Evolutionary conservation across 2,113 vertebrate genomes (phyloP).

Genomic region (Helogale parvula): DNA sequence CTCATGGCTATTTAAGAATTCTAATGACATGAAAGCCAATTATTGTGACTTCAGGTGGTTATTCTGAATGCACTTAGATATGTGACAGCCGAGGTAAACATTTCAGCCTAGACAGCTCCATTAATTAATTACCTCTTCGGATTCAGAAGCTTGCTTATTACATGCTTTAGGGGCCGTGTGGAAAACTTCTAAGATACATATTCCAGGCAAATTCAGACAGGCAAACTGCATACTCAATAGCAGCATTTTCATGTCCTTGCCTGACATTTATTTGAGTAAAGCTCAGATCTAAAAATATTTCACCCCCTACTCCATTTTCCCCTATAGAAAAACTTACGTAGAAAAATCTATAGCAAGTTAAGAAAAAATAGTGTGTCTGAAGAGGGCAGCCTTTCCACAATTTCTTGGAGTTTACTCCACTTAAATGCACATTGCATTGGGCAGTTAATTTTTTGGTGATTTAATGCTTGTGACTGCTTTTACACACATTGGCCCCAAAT

Average conservation of each 20-base stretch:
- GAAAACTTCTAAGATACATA: constrained; percentile 50
- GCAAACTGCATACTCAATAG: not conserved
- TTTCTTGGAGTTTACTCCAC: constrained; percentile 71
- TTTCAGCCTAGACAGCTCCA: constrained; percentile 72
- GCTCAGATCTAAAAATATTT: constrained; percentile 50
- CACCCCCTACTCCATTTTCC: constrained; percentile 15
- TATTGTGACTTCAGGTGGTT: constrained; percentile 72
- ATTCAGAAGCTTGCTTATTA: constrained; percentile 59
- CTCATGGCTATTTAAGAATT: constrained; percentile 77
- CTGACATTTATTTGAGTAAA: constrained; percentile 56
- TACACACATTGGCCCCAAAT: not conserved
- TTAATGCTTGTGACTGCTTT: not conserved
- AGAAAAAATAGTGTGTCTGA: constrained; percentile 81
- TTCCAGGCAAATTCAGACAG: constrained; percentile 51
- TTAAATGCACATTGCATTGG: not conserved
- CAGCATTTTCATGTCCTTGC: not conserved
- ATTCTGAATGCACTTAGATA: constrained; percentile 66
- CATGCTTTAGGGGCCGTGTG: constrained; percentile 7
- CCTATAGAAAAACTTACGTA: not conserved
- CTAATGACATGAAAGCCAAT: constrained; percentile 68
- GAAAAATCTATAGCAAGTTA: constrained; percentile 59
- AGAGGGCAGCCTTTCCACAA: constrained; percentile 89
- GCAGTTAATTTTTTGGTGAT: constrained; percentile 44
- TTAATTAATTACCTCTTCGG: constrained; percentile 77
- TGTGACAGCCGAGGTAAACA: constrained; percentile 71